A percentile compares a stretch with the other conserved stretches of the same genome.
Conservation (phyloP, 2,797 vertebrate genomes). For the Halcyon smyrnensis region DNA sequence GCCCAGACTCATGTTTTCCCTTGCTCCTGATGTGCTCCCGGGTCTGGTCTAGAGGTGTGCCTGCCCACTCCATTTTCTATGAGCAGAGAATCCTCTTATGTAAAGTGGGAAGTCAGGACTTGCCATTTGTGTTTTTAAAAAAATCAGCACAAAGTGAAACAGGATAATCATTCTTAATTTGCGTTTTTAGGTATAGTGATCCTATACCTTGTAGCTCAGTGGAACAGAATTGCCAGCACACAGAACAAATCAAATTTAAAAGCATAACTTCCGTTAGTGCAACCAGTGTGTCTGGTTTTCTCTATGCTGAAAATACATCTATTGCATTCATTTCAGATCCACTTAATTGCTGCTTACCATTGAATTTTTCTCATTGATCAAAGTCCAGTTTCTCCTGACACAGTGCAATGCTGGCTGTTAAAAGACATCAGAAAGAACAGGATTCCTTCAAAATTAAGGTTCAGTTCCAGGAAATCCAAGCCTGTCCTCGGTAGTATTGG, state of each 20-base stretch:
- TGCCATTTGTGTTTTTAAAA: not conserved
- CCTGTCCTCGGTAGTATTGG: not conserved
- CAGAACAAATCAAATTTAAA: not conserved
- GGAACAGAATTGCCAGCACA: not conserved
- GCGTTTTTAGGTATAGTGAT: not conserved
- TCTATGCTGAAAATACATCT: not conserved
- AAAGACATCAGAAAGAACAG: not conserved
- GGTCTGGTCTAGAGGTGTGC: not conserved
- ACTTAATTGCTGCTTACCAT: not conserved
- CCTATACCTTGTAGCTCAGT: not conserved
- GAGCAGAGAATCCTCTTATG: not conserved
- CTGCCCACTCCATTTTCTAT: not conserved
- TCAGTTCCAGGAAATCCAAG: not conserved
- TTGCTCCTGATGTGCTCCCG: not conserved
- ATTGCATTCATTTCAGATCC: not conserved
- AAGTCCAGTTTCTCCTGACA: not conserved
- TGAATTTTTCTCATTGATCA: conserved; percentile 2
- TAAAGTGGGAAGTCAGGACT: not conserved
- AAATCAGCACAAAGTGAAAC: not conserved
- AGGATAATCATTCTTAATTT: not conserved
- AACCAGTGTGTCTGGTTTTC: not conserved
- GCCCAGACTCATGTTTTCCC: not conserved
- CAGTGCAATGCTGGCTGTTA: not conserved
- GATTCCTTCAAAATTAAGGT: not conserved
- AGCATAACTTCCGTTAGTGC: not conserved